Evolutionary conservation across 1,140 invertebrate species (phyloP), one percentile per base, ranked within the genome.

Genomic region (Meloidogyne chitwoodi): DNA sequence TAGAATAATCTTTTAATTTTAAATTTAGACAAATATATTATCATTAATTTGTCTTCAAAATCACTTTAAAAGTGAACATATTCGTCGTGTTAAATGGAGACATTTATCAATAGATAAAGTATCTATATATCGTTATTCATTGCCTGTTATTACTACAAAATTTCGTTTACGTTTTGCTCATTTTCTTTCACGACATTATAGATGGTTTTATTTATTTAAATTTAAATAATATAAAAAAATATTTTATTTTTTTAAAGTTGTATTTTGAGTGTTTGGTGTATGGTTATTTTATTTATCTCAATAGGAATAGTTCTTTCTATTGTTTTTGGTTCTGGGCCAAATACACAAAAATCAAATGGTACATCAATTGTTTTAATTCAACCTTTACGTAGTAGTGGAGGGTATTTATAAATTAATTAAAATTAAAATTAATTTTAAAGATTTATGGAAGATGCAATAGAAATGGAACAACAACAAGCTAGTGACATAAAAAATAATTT

Each of bases 31-130:
- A 22, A 56, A 56, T 56, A 56, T 56, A 56, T 56, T 56, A 22
- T 56, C 48, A n/a, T 8, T 56, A 56, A 56, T 19, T 56, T 56
- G n/a, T 5, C 48, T 67, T 31, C 29, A 83, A 73, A 83, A 83
- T 71, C 79, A 83, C 34, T 77, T 83, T 8, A 79, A 79, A 71
- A 83, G 76, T 64, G 77, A 83, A 24, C 63, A 76, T 24, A 68
- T 80, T 12, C 75, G 71, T 62, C 79, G 83, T 29, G 84, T 84
- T 16, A 84, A 84, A 77, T 84, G 84, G 84, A 68, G 83, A n/a
- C 82, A 84, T 75, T 56, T 84, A 22, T 84, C 83, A 16, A 66
- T 79, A 8, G 84, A 79, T 22, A 74, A 81, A 62, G 68, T 83
- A 2, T 80, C 78, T 16, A 79, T 84, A 31, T 84, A 84, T 48